Evolutionary conservation across 1,140 invertebrate genomes (phyloP).

Genomic region (Carposina sasakii): DNA sequence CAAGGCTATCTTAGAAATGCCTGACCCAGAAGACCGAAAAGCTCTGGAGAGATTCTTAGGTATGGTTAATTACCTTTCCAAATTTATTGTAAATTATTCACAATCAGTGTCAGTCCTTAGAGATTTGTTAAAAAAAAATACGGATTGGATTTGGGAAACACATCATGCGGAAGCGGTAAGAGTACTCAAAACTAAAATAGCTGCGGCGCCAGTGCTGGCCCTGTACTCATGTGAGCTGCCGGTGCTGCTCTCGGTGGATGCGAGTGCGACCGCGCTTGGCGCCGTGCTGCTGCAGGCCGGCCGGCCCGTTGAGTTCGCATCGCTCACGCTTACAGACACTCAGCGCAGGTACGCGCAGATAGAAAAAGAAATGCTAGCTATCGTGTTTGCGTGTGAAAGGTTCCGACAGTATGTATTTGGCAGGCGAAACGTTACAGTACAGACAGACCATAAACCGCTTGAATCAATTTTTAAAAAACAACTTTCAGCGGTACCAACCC

Average conservation of each 20-base stretch:
- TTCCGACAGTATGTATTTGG: conserved; percentile 24
- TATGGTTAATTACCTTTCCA: conserved; percentile 35
- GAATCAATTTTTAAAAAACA: conserved; percentile 51
- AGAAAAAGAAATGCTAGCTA: conserved; percentile 44
- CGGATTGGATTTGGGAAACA: conserved; percentile 28
- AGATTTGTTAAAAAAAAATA: conserved; percentile 32
- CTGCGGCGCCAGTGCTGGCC: not conserved
- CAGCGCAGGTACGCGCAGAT: conserved; percentile 43
- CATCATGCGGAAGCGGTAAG: too few relatives aligned
- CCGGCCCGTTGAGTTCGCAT: conserved; percentile 31
- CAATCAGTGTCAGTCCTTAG: conserved; percentile 26
- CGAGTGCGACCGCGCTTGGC: conserved; percentile 23
- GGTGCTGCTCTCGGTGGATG: conserved; percentile 13
- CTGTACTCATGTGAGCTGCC: conserved; percentile 3
- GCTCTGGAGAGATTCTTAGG: conserved; percentile 30
- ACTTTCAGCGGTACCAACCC: conserved; percentile 39
- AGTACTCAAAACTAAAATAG: too few relatives aligned
- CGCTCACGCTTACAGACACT: conserved; percentile 34
- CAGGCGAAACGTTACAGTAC: conserved; percentile 23
- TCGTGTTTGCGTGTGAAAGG: conserved; percentile 34
- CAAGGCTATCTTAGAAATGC: conserved; percentile 10
- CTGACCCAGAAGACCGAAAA: conserved; percentile 1
- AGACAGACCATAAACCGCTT: conserved; percentile 65
- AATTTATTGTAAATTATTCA: conserved; percentile 38
- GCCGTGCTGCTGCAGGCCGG: conserved; percentile 28